Conservation (phyloP, 2,888 invertebrate genomes). For the Nasonia oneida region DNA sequence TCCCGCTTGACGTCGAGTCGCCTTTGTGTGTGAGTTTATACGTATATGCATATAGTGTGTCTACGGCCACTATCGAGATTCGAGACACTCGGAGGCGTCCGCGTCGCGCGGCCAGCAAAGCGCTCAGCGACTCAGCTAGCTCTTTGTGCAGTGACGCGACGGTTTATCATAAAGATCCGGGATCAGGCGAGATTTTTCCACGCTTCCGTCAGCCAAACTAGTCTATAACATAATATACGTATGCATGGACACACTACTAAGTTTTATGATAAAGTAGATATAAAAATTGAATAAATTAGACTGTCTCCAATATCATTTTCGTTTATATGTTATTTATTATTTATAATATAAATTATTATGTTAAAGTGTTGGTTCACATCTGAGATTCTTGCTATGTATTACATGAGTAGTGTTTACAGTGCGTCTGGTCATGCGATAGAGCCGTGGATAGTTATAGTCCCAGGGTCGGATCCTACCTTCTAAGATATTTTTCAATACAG, state of each 20-base stretch:
- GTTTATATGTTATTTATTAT: too few species aligned
- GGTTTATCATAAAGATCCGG: conserved; percentile 48
- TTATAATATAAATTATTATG: too few species aligned
- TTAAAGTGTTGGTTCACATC: too few species aligned
- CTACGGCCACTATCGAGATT: conserved; percentile 12
- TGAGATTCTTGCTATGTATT: too few species aligned
- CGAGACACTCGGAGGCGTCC: neutral
- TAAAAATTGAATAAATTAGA: too few species aligned
- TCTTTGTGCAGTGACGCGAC: conserved; percentile 24
- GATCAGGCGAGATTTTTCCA: conserved; percentile 39
- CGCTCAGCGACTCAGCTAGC: conserved; percentile 26
- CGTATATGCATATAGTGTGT: conserved; percentile 26
- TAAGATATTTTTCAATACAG: too few species aligned
- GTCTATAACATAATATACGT: neutral
- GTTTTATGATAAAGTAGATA: too few species aligned
- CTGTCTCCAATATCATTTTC: too few species aligned
- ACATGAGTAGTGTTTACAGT: too few species aligned
- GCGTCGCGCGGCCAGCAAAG: neutral
- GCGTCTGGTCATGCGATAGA: too few species aligned
- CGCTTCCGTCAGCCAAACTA: neutral
- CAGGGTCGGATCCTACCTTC: too few species aligned
- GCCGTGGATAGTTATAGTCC: too few species aligned
- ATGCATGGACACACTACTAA: neutral
- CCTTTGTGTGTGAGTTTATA: neutral
- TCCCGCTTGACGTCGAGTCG: neutral